Base-by-base conservation (phyloP, 2,888 invertebrate genomes). In the Rhamphomyia laevipes region DNA sequence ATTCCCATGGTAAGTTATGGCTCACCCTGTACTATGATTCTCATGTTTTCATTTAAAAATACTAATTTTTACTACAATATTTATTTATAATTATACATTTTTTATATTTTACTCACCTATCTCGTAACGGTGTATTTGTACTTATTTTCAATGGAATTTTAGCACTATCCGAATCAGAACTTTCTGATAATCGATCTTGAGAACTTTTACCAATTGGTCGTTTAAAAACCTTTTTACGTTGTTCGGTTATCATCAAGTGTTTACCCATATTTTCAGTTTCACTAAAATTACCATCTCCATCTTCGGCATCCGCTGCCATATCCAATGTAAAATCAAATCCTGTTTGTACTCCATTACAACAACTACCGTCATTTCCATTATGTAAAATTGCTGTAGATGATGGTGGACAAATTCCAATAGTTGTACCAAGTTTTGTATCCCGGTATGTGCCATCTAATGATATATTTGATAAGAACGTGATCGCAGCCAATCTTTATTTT, bases 401-500 rank as follows among this genome's bases (percentile, higher is more conserved):
- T 55, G 55, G 53, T 38, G 56, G 51, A 51, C 67, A 64, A 60
- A 66, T 64, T 61, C 68, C 67, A 59, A 64, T 66, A 60, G 67
- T 64, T 59, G 68, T 60, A 55, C 70, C 74, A 63, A 81, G 68
- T 68, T 76, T 80, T 52, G 82, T 81, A 67, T 86, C 84, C 65
- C 79, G 80, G 70, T 86, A 84, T 59, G 84, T 85, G 57, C 94
- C 94, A 75, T 94, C 93, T 55, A 95, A 76, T 55, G 94, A 92
- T 67, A 96, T 95, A 73, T 94, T 95, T 48, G 92, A 86, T 60
- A 96, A 77, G 76, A 95, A 96, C 64, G 90, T 87, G 63, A 93
- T 80, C 59, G 95, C 95, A 65, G 93, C 91, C 61, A 92, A 79
- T 70, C 91, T 40, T 18, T 40, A 27, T 7, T 27, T 6, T 2